Evolutionary conservation across 2,888 invertebrate genomes (phyloP).

Genomic region (Tiliacea citrago): DNA sequence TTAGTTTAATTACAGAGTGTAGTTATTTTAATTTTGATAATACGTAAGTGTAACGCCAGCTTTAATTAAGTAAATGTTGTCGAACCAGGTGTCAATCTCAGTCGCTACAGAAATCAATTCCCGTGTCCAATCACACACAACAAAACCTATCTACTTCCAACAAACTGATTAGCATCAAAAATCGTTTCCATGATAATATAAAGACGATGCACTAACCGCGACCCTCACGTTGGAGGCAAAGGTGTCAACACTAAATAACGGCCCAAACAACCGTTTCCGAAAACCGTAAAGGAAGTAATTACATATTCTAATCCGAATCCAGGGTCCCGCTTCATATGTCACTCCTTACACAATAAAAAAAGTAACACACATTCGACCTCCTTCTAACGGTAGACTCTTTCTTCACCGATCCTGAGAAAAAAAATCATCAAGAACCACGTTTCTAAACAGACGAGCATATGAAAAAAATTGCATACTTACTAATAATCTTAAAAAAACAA

Average conservation of each 20-base stretch:
- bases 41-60: constrained; percentile 5
- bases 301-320: constrained; percentile 89
- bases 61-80: constrained; percentile 20
- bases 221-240: constrained; percentile 71
- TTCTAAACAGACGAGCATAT: constrained; percentile 77
- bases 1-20: neutral
- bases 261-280: constrained; percentile 86
- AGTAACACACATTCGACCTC: constrained; percentile 78
- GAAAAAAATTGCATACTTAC: constrained; percentile 87
- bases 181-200: constrained; percentile 65
- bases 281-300: constrained; percentile 90
- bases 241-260: constrained; percentile 81
- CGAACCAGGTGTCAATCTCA: constrained; percentile 17
- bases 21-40: neutral
- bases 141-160: constrained; percentile 42
- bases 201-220: constrained; percentile 63
- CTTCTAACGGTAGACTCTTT: constrained; percentile 86
- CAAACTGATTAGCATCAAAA: constrained; percentile 65
- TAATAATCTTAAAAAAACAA: constrained; percentile 82
- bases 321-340: constrained; percentile 88
- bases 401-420: constrained; percentile 86
- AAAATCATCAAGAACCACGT: constrained; percentile 84
- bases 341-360: constrained; percentile 86
- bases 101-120: constrained; percentile 34
- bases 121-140: constrained; percentile 42